Conservation (phyloP, 2,797 vertebrate species). For the Cynodonichthys magdalenae region DNA sequence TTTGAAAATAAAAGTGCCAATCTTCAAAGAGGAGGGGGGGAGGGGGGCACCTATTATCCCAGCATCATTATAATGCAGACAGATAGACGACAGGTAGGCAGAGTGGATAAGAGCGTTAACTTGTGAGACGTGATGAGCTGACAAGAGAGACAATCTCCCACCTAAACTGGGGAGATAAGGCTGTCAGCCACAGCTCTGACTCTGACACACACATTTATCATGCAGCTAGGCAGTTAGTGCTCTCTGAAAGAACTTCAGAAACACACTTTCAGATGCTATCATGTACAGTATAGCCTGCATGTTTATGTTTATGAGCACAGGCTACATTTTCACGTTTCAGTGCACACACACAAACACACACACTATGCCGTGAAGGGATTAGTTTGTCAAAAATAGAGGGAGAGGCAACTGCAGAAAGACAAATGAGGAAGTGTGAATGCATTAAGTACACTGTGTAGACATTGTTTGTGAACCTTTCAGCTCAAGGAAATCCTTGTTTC, state of each 20-base stretch:
- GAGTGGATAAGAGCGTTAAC: slow-evolving; percentile 74
- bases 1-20: slow-evolving; percentile 72
- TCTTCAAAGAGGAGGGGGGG: slow-evolving; percentile 48
- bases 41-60: slow-evolving; percentile 68
- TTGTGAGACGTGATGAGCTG: slow-evolving; percentile 71
- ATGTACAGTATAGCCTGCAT: slow-evolving; percentile 30
- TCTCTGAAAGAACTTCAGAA: slow-evolving; percentile 44
- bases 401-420: slow-evolving; percentile 64
- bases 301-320: slow-evolving; percentile 53
- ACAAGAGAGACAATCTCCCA: slow-evolving; percentile 75
- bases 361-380: slow-evolving; percentile 57
- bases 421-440: slow-evolving; percentile 73
- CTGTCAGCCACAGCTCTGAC: slow-evolving; percentile 60
- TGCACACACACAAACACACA: slow-evolving; percentile 34
- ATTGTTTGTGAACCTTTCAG: slow-evolving; percentile 77
- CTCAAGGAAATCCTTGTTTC: slow-evolving; percentile 78
- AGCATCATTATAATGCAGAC: slow-evolving; percentile 75
- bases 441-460: slow-evolving; percentile 68
- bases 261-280: slow-evolving; percentile 57
- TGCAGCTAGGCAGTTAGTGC: slow-evolving; percentile 42
- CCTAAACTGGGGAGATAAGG: slow-evolving; percentile 74
- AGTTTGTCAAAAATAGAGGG: slow-evolving; percentile 64
- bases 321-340: slow-evolving; percentile 38
- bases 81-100: slow-evolving; percentile 78
- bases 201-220: slow-evolving; percentile 37